Evolutionary conservation across 2,797 vertebrate species (phyloP).

Genomic region (Protonibea diacanthus): DNA sequence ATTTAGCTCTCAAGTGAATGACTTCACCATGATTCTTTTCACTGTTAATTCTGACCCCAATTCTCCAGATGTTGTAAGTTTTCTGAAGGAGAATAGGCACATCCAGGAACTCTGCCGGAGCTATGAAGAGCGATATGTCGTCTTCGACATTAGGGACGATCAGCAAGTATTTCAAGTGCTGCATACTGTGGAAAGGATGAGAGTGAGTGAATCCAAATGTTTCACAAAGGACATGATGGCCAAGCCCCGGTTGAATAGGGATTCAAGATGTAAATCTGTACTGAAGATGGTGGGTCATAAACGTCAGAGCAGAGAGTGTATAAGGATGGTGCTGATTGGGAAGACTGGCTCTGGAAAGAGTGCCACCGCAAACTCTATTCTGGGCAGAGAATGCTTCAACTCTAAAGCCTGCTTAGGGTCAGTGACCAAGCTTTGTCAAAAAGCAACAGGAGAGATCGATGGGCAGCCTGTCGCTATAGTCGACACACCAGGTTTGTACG

Average conservation of each 20-base stretch:
- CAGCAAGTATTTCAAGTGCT: conserved; percentile 20
- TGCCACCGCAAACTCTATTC: conserved; percentile 58
- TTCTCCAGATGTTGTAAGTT: conserved; percentile 9
- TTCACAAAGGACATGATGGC: conserved; percentile 12
- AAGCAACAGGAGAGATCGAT: conserved; percentile 20
- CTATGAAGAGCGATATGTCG: conserved; percentile 4
- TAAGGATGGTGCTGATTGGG: conserved; percentile 65
- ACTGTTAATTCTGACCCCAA: background rate
- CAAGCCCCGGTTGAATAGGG: background rate
- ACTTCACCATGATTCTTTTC: conserved; percentile 59
- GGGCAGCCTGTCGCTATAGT: conserved; percentile 33
- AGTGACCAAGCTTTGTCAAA: conserved; percentile 49
- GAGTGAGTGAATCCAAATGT: background rate
- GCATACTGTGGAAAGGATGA: conserved; percentile 26
- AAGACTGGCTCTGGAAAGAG: conserved; percentile 69
- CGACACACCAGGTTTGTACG: conserved; percentile 64
- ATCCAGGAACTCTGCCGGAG: conserved; percentile 28
- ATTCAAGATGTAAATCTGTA: background rate
- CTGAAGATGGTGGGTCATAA: background rate
- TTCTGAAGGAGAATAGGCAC: background rate
- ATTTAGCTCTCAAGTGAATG: conserved; percentile 19
- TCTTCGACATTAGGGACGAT: conserved; percentile 24
- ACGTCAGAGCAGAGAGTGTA: background rate
- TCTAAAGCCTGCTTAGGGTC: conserved; percentile 4
- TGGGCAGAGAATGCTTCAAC: background rate